These are phyloP conservation scores for Trididemnum nubilum DNA, from an alignment of 23 tunicate species.

Conservation along the genomic window DNA sequence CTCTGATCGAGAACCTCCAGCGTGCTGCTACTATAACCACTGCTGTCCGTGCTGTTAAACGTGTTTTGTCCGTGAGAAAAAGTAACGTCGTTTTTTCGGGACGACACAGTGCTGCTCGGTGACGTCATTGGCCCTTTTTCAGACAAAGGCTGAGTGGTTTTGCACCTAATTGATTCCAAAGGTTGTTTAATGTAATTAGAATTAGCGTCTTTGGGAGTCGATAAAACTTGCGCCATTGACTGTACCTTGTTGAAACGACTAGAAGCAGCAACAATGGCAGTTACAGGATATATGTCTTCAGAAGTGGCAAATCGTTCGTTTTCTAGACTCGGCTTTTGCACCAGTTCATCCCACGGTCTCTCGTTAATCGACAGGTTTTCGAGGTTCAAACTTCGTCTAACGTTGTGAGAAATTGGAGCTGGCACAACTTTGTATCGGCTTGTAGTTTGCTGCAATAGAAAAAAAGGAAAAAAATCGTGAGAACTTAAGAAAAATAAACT, in stretches of 20 bases:
- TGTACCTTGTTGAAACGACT: not conserved
- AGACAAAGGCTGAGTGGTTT: not conserved
- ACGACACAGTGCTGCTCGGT: conserved; percentile 55
- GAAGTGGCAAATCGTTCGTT: conserved; percentile 34
- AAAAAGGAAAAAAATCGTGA: conserved; percentile 3
- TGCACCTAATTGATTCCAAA: not conserved
- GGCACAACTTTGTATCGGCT: conserved; percentile 68
- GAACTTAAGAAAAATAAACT: not conserved
- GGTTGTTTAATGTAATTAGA: not conserved
- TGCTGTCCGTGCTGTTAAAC: conserved; percentile 93
- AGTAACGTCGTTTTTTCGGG: conserved; percentile 20
- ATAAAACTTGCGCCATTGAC: not conserved
- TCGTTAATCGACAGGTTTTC: conserved; percentile 75
- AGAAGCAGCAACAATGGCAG: conserved; percentile 13
- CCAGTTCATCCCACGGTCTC: conserved; percentile 44
- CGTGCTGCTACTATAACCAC: conserved; percentile 94
- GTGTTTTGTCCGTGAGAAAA: conserved; percentile 80
- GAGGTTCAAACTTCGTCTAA: conserved; percentile 79
- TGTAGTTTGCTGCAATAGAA: conserved; percentile 60
- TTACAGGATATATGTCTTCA: not conserved
- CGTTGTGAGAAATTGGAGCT: conserved; percentile 84
- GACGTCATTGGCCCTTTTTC: conserved; percentile 23
- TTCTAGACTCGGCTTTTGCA: not conserved
- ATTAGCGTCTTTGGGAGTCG: not conserved
- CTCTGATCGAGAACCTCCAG: conserved; percentile 76